Conservation (phyloP, 2,113 vertebrate species). For the Cryptomyrus ogoouensis region DNA sequence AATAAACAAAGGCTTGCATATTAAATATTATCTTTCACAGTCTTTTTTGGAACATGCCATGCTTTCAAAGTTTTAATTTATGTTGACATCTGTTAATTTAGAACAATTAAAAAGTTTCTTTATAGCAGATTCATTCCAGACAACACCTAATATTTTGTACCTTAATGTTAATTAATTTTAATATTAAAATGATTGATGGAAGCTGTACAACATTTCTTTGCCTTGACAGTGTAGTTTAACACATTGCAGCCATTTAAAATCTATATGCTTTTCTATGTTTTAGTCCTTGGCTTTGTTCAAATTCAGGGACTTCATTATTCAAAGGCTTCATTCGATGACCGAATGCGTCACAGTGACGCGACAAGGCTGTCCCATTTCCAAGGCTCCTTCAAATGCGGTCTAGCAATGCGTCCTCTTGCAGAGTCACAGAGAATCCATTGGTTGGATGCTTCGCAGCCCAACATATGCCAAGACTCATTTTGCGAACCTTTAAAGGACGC, state of each 20-base stretch:
- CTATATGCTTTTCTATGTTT: neutral
- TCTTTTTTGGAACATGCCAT: neutral
- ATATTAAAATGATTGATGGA: neutral
- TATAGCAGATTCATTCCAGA: neutral
- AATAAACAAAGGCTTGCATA: slow-evolving; percentile 13
- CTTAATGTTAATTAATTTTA: neutral
- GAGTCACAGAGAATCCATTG: too few species aligned
- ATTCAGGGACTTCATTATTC: neutral
- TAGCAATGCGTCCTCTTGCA: neutral
- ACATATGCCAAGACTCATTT: neutral
- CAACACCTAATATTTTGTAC: neutral
- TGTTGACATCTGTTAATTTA: neutral
- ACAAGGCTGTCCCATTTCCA: neutral
- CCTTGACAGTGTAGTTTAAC: neutral
- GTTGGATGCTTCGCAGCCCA: neutral
- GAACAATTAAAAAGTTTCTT: neutral
- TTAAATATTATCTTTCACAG: neutral
- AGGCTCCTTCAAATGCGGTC: neutral
- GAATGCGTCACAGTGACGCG: neutral
- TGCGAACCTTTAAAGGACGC: neutral
- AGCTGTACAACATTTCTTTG: neutral
- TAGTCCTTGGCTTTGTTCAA: neutral
- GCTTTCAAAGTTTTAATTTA: neutral
- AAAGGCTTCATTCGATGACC: neutral
- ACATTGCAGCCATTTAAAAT: neutral